Evolutionary conservation across 2,888 invertebrate genomes (phyloP), one percentile per base, ranked within the genome.

Genomic region (Drosophila fulvimacula): DNA sequence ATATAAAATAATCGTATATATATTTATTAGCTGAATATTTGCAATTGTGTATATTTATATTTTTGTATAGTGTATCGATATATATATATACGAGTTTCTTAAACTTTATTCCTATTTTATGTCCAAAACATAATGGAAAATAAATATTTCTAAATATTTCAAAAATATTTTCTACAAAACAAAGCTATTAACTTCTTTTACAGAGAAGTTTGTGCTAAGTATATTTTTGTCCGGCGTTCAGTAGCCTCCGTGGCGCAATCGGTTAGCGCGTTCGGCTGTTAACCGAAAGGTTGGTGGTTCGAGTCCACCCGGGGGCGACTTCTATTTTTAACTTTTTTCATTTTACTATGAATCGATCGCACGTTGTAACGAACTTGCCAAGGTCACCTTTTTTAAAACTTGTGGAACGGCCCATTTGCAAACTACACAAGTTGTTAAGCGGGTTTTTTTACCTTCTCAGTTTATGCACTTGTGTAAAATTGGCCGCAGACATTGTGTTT

Each of bases 271-370:
- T 97, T 97, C 97, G 97, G 97, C 97, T 97, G 97, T 97, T 97
- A 97, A 97, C 97, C 97, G 97, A 97, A 97, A 97, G 97, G 97
- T 97, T 97, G 97, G 97, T 97, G 97, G 97, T 97, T 97, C 97
- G 95, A 97, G 96, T 95, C 97, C 97, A 97, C 97, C 96, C 96
- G 96, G 97, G 96, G 96, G 96, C 96, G 96, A 38, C 0, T 2
- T 9, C 3, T 5, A 10, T 68, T 66, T 42, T 32, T 3, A 4
- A 4, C 27, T 38, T 63, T 63, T 17, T 13, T 15, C 6, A 30
- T 39, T 24, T 41, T 24, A 38, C 27, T 34, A n/a, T 11, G 49
- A 39, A 7, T 3, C 21, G 55, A 75, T 66, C 52, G n/a, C 52
- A 44, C 11, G 24, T 39, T 38, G 42, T 36, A 48, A 30, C 39